Base-by-base conservation (phyloP, 2,797 vertebrate genomes). In the Cuculus canorus region DNA sequence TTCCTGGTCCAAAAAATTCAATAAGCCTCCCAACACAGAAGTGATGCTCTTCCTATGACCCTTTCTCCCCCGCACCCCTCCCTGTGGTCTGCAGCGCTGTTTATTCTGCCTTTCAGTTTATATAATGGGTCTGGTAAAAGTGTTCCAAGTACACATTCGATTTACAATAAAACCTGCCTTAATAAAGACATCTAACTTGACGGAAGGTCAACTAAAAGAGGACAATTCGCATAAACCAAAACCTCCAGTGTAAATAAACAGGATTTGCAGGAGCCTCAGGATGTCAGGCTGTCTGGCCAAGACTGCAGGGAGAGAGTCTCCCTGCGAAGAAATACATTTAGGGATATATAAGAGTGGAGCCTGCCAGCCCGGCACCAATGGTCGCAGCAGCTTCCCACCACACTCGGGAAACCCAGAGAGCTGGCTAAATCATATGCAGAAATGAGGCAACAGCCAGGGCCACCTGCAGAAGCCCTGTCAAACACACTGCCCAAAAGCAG, bases 101-200 rank as follows among this genome's bases (percentile, higher is more conserved):
- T 95, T 87, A 93, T 83, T 90, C 73, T 81, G 77, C 50, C 80
- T 95, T 92, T 95, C 90, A 59, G 63, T 92, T 96, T 91, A 81
- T 76, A 78, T 90, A 96, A 96, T 87, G 88, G 73, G 80, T 78
- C 52, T 93, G 86, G 94, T 88, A 95, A 86, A 92, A 93, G 53
- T 15, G 65, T 84, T 96, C 91, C 88, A 96, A 94, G 91, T 43
- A 93, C 59, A 70, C 45, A 90, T 95, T 96, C 57, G 90, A 95
- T 95, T 96, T 96, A 90, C 83, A 93, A 96, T 95, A 96, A 96
- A 96, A 93, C 59, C 28, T 45, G 57, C 94, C 95, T 96, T 96
- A 96, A 88, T 95, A 93, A 90, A 95, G 90, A 81, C 86, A 93
- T 86, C 88, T 93, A 94, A 90, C 88, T 86, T 92, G 93, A 95